Evolutionary conservation across 2,113 vertebrate genomes (phyloP).

Genomic region (Raphicerus campestris): DNA sequence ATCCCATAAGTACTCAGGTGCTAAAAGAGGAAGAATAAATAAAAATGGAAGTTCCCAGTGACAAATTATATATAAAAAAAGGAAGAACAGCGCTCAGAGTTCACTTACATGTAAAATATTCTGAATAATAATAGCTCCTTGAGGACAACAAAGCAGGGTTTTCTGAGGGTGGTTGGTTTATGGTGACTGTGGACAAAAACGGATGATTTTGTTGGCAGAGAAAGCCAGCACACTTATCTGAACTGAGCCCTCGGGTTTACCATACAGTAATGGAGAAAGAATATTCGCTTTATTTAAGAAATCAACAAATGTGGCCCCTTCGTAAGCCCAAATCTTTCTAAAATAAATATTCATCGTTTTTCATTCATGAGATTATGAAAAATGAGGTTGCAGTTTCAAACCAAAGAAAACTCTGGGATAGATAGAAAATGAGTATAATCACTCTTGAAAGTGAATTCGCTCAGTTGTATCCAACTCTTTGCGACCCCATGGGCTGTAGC

Average conservation of each 20-base stretch:
- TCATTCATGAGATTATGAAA: background rate
- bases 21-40: conserved; percentile 73
- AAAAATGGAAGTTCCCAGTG: conserved; percentile 73
- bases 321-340: conserved; percentile 25
- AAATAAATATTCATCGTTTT: conserved; percentile 47
- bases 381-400: conserved; percentile 17
- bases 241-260: conserved; percentile 75
- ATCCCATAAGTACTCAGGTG: conserved; percentile 74
- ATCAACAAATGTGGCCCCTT: conserved; percentile 66
- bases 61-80: conserved; percentile 68
- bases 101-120: conserved; percentile 78
- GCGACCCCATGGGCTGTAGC: too few relatives aligned
- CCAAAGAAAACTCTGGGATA: conserved; percentile 6
- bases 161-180: conserved; percentile 78
- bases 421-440: background rate
- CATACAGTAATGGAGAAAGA: conserved; percentile 64
- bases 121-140: conserved; percentile 73
- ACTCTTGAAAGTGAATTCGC: background rate
- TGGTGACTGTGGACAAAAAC: conserved; percentile 60
- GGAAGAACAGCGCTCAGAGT: conserved; percentile 72
- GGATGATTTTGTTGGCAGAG: conserved; percentile 60
- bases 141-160: conserved; percentile 77
- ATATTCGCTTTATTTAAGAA: conserved; percentile 76
- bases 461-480: too few relatives aligned
- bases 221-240: conserved; percentile 73